A percentile compares a stretch with the other conserved stretches of the same genome.
These are phyloP conservation scores for Microtus ochrogaster DNA, from an alignment of 2,113 vertebrate genomes.

Conservation along the genomic window DNA sequence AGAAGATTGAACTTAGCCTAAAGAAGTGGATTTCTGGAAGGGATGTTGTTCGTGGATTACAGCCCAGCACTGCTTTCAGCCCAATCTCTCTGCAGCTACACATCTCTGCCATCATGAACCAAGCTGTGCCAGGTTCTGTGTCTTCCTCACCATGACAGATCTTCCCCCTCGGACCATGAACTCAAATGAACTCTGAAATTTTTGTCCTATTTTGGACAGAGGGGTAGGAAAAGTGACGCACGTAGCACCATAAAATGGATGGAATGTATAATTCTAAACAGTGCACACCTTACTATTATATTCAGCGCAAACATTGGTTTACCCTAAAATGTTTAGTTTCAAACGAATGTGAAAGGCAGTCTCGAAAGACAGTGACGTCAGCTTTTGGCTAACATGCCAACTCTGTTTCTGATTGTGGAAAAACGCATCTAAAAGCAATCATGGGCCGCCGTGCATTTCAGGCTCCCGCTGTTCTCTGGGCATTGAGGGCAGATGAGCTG, in stretches of 20 bases:
- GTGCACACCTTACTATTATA: not conserved
- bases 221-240: not conserved
- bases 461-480: not conserved
- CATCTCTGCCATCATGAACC: not conserved
- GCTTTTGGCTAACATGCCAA: not conserved
- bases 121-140: not conserved
- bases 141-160: not conserved
- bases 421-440: constrained; percentile 11
- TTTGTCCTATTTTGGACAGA: not conserved
- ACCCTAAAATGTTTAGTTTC: not conserved
- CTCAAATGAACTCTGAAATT: not conserved
- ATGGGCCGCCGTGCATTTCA: not conserved
- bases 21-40: not conserved
- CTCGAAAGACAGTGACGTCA: not conserved
- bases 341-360: constrained; percentile 4
- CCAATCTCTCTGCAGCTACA: not conserved
- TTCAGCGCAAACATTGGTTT: not conserved
- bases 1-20: not conserved
- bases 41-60: not conserved
- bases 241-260: not conserved
- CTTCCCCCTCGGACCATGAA: not conserved
- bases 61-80: not conserved
- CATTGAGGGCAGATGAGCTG: not conserved
- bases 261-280: constrained; percentile 35
- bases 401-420: constrained; percentile 57